Base-by-base conservation (phyloP, 2,797 vertebrate species). In the Cottoperca gobio region DNA sequence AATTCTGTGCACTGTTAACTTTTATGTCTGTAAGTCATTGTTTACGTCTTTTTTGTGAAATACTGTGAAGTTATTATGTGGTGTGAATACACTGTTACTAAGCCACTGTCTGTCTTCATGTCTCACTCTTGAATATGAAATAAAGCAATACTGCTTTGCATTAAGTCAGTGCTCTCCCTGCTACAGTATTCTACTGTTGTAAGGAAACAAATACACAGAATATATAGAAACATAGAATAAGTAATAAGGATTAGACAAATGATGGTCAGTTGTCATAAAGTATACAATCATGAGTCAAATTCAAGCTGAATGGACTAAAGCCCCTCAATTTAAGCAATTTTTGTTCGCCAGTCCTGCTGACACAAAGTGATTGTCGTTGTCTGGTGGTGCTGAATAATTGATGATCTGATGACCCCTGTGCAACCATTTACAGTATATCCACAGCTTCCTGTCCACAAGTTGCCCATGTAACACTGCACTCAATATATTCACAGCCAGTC, bases 341-440 rank as follows among this genome's bases (percentile, higher is more conserved):
- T 75, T 31, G 65, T 86, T 53, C 45, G 69, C 35, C 62, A 16
- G 71, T 66, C 73, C 67, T 76, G 86, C 83, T 84, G 85, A 85
- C 87, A 71, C 57, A 54, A 46, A 57, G 37, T 57, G 66, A 83
- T 91, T 91, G 87, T 90, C 60, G 74, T 42, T 78, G 83, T 75
- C 55, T 84, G 84, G 26, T 89, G 80, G 60, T 76, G 86, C 86
- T 93, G 88, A 93, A 94, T 92, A 90, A 93, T 92, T 82, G 82
- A 91, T 92, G 81, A 85, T 86, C 69, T 71, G 73, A 82, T 68
- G 66, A 73, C 54, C 70, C 33, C 40, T 52, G 45, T 70, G 65
- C 37, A 79, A 75, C 63, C 71, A 48, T 87, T 80, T 82, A 79
- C 72, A 80, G 78, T 54, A 70, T 37, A 84, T 71, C 83, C 88